Evolutionary conservation across 1,140 invertebrate genomes (phyloP).

Genomic region (Armadillidium nasatum): DNA sequence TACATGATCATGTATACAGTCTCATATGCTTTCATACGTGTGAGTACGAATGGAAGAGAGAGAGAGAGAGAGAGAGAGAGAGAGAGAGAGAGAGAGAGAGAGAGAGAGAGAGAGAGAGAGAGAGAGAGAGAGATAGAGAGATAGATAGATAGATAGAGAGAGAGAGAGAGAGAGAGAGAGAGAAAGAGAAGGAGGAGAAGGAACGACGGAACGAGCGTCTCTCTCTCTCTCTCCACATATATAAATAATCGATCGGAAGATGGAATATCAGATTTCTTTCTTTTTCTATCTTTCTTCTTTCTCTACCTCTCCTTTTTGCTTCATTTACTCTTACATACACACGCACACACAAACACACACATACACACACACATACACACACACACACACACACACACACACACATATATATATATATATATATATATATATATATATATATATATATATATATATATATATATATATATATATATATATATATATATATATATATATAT

Average conservation of each 20-base stretch:
- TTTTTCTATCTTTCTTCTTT: not conserved
- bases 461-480: too few relatives aligned
- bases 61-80: not conserved
- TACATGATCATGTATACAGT: not conserved
- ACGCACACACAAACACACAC: too few relatives aligned
- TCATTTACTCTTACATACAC: too few relatives aligned
- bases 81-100: not conserved
- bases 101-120: conserved; percentile 11
- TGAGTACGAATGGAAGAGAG: not conserved
- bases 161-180: not conserved
- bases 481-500: too few relatives aligned
- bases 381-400: too few relatives aligned
- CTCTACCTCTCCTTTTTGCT: too few relatives aligned
- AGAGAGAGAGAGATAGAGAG: not conserved
- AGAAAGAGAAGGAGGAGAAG: not conserved
- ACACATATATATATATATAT: too few relatives aligned
- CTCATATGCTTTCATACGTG: not conserved
- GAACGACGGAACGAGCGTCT: not conserved
- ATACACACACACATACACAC: too few relatives aligned
- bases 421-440: too few relatives aligned
- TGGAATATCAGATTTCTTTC: not conserved
- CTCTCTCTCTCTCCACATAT: not conserved
- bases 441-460: too few relatives aligned
- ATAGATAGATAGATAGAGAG: not conserved
- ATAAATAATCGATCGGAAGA: conserved; percentile 8